A percentile compares a stretch with the other conserved stretches of the same genome.
These are phyloP conservation scores for Zenarchopterus dispar DNA, from an alignment of 2,797 vertebrate genomes.

Conservation along the genomic window DNA sequence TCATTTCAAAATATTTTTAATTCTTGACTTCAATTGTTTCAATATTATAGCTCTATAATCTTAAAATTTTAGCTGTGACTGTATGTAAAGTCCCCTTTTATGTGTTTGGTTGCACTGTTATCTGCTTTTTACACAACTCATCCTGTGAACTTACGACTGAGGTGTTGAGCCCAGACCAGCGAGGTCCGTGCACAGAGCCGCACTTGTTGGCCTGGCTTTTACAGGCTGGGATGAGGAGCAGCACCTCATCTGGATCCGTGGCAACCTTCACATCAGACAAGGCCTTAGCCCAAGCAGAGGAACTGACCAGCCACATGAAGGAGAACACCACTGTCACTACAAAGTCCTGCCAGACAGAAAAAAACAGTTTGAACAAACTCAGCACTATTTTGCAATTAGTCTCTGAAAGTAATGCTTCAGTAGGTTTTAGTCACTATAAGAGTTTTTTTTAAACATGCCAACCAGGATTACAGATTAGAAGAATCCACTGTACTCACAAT, in stretches of 20 bases:
- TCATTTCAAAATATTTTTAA: background rate
- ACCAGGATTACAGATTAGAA: background rate
- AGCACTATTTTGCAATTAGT: background rate
- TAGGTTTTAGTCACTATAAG: background rate
- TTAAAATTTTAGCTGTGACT: background rate
- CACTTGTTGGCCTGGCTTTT: slow-evolving; percentile 92
- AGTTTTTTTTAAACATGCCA: background rate
- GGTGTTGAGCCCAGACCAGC: slow-evolving; percentile 96
- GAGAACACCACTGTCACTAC: slow-evolving; percentile 97
- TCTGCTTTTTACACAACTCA: background rate
- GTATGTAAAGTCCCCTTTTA: background rate
- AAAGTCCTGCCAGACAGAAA: slow-evolving; percentile 86
- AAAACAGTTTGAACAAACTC: background rate
- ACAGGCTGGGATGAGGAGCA: slow-evolving; percentile 92
- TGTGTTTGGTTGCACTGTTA: background rate
- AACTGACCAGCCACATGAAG: slow-evolving; percentile 97
- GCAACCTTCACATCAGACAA: slow-evolving; percentile 94
- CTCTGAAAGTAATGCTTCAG: background rate
- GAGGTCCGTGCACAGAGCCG: slow-evolving; percentile 86
- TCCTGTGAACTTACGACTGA: slow-evolving; percentile 89
- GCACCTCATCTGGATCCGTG: slow-evolving; percentile 92
- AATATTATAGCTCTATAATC: background rate
- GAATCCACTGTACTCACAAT: slow-evolving; percentile 86
- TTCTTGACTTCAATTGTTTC: background rate
- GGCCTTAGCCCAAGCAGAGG: slow-evolving; percentile 97